phyloP scores from a whole-genome alignment of 2,113 vertebrate genomes.

The Gnathochromis pfefferi region DNA sequence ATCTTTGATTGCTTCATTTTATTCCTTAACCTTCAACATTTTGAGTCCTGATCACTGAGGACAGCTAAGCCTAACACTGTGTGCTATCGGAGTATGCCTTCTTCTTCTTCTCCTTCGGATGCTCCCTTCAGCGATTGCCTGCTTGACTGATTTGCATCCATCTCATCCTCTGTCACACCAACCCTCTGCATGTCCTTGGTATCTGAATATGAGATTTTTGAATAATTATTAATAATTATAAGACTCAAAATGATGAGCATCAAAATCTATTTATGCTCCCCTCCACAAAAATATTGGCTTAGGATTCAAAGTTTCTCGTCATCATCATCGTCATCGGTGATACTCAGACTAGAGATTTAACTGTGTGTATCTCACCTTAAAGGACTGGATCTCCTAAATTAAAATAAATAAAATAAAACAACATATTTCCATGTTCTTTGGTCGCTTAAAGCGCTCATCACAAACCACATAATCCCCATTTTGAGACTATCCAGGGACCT shows the following conservation, averaged over 20 bases:
- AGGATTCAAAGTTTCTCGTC: background rate
- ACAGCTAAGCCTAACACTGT: background rate
- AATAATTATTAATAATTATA: background rate
- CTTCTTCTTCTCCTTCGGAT: background rate
- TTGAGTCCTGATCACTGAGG: background rate
- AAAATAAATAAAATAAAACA: background rate
- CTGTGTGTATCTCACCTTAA: background rate
- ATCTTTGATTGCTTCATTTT: background rate
- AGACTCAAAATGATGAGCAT: background rate
- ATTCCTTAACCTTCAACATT: background rate
- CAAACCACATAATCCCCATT: background rate
- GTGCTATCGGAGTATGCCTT: background rate
- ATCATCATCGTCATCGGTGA: background rate
- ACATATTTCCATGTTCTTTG: background rate
- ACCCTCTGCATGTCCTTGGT: background rate
- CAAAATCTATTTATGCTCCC: background rate
- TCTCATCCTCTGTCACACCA: background rate
- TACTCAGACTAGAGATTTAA: background rate
- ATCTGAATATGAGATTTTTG: background rate
- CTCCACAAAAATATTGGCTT: background rate
- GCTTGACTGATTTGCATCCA: background rate
- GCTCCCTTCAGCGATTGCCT: background rate
- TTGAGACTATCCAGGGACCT: background rate
- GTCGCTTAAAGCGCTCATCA: rapidly evolving
- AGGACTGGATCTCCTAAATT: background rate